These are phyloP conservation scores for Drosophila lacertosa DNA, from an alignment of 1,140 invertebrate genomes.

Conservation along the genomic window DNA sequence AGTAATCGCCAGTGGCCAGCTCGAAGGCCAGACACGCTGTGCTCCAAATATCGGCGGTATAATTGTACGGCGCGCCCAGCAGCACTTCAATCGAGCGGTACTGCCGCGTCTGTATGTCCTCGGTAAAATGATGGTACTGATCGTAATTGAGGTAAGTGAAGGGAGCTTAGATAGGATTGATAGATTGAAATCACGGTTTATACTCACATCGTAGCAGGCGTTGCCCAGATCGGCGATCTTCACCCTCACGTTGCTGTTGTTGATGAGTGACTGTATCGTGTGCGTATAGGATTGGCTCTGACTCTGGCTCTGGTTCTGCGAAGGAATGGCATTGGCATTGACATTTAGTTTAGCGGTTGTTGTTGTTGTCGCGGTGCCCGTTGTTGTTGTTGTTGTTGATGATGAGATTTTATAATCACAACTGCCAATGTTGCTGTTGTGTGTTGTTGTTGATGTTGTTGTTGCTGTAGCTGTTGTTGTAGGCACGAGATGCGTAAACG, in stretches of 20 bases:
- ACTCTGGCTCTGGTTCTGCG: conserved; percentile 71
- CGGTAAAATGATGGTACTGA: conserved; percentile 84
- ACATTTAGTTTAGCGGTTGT: conserved; percentile 74
- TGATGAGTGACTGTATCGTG: conserved; percentile 91
- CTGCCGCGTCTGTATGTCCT: conserved; percentile 99
- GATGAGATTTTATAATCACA: conserved; percentile 44
- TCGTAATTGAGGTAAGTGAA: neutral
- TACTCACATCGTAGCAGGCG: conserved; percentile 94
- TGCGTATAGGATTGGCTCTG: conserved; percentile 83
- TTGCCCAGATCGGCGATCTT: conserved; percentile 99
- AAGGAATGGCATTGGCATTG: conserved; percentile 81
- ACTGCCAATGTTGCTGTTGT: conserved; percentile 50
- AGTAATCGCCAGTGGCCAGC: conserved; percentile 98
- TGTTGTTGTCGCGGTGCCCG: conserved; percentile 43
- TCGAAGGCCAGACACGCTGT: conserved; percentile 99
- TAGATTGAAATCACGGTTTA: neutral
- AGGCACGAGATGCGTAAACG: conserved; percentile 61
- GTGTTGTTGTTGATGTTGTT: conserved; percentile 32
- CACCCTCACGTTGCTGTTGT: conserved; percentile 93
- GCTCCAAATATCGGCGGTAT: conserved; percentile 99
- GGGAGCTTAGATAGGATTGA: too few species aligned
- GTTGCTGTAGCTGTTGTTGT: conserved; percentile 43
- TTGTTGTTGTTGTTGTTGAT: conserved; percentile 47
- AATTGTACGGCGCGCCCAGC: conserved; percentile 96
- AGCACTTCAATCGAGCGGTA: conserved; percentile 97